These are phyloP conservation scores for Cinclus mexicanus DNA, from an alignment of 2,113 vertebrate species.

Conservation along the genomic window DNA sequence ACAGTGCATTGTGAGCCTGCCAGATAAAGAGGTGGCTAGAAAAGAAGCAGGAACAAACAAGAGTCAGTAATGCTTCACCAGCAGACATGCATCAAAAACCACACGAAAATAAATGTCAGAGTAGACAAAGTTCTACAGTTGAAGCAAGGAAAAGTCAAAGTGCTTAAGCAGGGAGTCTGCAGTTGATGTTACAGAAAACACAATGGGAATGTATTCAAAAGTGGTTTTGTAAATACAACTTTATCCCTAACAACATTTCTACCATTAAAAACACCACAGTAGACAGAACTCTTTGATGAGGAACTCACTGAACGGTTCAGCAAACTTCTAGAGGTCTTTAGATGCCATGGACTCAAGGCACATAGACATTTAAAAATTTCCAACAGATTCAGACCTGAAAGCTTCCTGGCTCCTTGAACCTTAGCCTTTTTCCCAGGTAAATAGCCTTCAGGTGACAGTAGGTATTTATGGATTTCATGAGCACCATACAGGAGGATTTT, in stretches of 20 bases:
- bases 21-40: constrained; percentile 95
- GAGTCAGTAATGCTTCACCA: background rate
- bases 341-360: background rate
- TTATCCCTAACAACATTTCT: background rate
- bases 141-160: background rate
- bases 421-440: background rate
- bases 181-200: background rate
- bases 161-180: background rate
- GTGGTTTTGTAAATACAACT: background rate
- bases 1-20: constrained; percentile 97
- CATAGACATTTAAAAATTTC: background rate
- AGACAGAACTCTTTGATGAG: background rate
- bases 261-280: background rate
- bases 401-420: background rate
- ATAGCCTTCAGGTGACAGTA: fast-evolving
- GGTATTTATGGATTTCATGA: background rate
- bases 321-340: background rate
- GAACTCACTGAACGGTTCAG: background rate
- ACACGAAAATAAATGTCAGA: background rate
- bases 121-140: background rate
- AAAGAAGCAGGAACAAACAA: constrained; percentile 48
- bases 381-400: background rate
- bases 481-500: background rate
- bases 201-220: background rate
- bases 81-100: background rate